Evolutionary conservation across 1,140 invertebrate genomes (phyloP).

Genomic region (Drosophila ercepeae): DNA sequence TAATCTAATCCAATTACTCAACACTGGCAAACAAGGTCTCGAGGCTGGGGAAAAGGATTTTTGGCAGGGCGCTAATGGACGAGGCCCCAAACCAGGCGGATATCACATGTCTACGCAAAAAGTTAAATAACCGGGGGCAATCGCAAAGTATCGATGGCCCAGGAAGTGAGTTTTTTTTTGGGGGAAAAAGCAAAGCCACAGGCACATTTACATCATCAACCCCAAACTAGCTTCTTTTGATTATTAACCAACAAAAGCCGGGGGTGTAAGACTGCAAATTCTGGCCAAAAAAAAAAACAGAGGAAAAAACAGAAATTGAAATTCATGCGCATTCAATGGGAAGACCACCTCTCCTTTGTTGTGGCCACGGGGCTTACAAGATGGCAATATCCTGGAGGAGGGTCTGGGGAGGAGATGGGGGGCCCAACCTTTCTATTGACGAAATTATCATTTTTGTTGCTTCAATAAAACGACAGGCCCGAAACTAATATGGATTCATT

Average conservation of each 20-base stretch:
- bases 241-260: slow-evolving; percentile 61
- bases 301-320: slow-evolving; percentile 58
- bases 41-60: not conserved
- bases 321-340: slow-evolving; percentile 67
- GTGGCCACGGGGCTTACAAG: slow-evolving; percentile 28
- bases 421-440: slow-evolving; percentile 56
- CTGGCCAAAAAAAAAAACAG: slow-evolving; percentile 12
- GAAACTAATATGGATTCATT: slow-evolving; percentile 67
- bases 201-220: slow-evolving; percentile 53
- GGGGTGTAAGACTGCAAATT: slow-evolving; percentile 54
- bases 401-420: not conserved
- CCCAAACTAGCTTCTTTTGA: slow-evolving; percentile 54
- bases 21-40: slow-evolving; percentile 73
- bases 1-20: slow-evolving; percentile 83
- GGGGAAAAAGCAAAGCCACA: slow-evolving; percentile 16
- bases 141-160: slow-evolving; percentile 66
- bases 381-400: slow-evolving; percentile 20
- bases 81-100: slow-evolving; percentile 20
- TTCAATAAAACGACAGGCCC: slow-evolving; percentile 78
- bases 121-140: slow-evolving; percentile 78
- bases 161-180: not conserved
- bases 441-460: slow-evolving; percentile 79
- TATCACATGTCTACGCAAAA: slow-evolving; percentile 71
- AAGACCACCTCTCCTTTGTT: slow-evolving; percentile 24
- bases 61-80: slow-evolving; percentile 61